Percentiles rank a stretch among this genome's conserved stretches.
Conservation (phyloP, 2,797 vertebrate genomes). For the Aplochiton taeniatus region DNA sequence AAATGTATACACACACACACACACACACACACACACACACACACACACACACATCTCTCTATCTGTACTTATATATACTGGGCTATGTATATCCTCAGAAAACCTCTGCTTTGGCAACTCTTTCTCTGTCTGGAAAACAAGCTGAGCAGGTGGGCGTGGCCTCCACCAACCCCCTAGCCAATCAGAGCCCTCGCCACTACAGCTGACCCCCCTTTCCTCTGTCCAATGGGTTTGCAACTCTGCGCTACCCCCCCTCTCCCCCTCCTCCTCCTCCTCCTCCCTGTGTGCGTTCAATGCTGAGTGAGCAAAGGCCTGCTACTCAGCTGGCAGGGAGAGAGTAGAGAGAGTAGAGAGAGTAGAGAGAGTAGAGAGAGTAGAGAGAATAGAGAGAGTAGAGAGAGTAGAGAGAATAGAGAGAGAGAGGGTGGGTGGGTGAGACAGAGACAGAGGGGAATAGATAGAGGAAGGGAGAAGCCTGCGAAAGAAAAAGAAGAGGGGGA, state of each 20-base stretch:
- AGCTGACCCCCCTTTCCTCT: constrained; percentile 56
- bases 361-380: no score
- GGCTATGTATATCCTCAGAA: no score
- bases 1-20: constrained; percentile 11
- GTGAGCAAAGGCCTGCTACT: constrained; percentile 74
- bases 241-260: neutral
- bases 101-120: neutral
- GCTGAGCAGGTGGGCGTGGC: constrained; percentile 63
- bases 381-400: constrained; percentile 63
- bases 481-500: constrained; percentile 15
- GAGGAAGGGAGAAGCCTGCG: constrained; percentile 10
- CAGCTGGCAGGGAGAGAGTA: constrained; percentile 78
- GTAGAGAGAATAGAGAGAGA: constrained; percentile 29
- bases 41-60: constrained; percentile 14
- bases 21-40: constrained; percentile 10
- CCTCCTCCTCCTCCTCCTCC: constrained; percentile 28
- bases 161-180: constrained; percentile 43
- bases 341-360: constrained; percentile 40
- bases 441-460: constrained; percentile 35
- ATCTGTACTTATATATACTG: no score
- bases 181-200: constrained; percentile 49
- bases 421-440: constrained; percentile 32
- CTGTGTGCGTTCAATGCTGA: constrained; percentile 77
- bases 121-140: constrained; percentile 54
- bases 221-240: constrained; percentile 59